Conservation (phyloP, 2,888 invertebrate species). For the Cantharis flavilabris region DNA sequence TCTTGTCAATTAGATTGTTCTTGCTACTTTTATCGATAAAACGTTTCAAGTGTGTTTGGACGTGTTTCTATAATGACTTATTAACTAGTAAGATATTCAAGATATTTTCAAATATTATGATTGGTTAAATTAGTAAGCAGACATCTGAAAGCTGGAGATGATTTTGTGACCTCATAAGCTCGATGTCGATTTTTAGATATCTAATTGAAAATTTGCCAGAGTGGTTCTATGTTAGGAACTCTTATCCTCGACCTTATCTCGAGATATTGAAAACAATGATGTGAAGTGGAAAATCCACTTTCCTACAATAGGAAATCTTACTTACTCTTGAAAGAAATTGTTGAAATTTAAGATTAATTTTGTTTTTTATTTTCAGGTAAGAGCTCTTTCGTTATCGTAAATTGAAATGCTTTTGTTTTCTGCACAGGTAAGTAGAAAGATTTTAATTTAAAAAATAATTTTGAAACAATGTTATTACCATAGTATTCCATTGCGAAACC, state of each 20-base stretch:
- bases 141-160: background rate
- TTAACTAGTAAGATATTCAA: background rate
- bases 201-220: background rate
- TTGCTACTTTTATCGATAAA: conserved; percentile 1
- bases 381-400: background rate
- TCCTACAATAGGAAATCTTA: background rate
- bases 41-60: background rate
- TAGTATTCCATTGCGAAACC: background rate
- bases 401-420: background rate
- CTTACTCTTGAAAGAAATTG: background rate
- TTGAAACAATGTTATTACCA: background rate
- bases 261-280: background rate
- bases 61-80: background rate
- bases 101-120: background rate
- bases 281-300: background rate
- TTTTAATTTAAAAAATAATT: background rate
- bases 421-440: background rate
- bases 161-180: background rate
- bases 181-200: background rate
- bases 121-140: background rate
- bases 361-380: background rate
- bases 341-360: background rate
- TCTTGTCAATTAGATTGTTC: conserved; percentile 14
- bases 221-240: background rate
- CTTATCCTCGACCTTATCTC: background rate